These are phyloP conservation scores for Bombus balteatus DNA, from an alignment of 1,140 invertebrate genomes.

Conservation along the genomic window DNA sequence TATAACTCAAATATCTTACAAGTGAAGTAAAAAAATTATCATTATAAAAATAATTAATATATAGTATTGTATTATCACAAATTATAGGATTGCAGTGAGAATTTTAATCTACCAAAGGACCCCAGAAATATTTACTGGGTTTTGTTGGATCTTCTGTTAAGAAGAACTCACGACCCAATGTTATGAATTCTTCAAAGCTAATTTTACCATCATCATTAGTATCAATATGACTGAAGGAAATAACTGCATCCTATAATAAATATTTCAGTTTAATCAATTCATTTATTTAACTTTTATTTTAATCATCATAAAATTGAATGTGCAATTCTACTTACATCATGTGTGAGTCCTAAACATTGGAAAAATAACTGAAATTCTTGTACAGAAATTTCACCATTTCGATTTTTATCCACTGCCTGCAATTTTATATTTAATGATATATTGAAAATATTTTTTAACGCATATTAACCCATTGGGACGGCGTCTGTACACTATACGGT, in stretches of 20 bases:
- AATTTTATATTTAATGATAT: constrained; percentile 56
- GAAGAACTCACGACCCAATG: constrained; percentile 90
- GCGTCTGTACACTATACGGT: too few relatives aligned
- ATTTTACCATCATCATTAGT: constrained; percentile 90
- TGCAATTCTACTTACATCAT: constrained; percentile 83
- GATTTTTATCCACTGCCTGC: constrained; percentile 91
- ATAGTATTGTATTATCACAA: constrained; percentile 61
- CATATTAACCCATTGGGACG: background rate
- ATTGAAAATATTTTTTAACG: constrained; percentile 25
- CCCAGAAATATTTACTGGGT: constrained; percentile 93
- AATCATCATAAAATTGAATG: background rate
- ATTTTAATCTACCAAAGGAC: constrained; percentile 85
- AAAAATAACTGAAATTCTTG: constrained; percentile 93
- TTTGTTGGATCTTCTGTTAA: constrained; percentile 88
- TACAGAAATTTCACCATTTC: constrained; percentile 89
- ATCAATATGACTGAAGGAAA: constrained; percentile 90
- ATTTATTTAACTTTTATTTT: constrained; percentile 16
- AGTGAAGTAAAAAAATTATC: background rate
- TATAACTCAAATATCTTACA: constrained; percentile 2
- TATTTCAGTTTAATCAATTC: background rate
- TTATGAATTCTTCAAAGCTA: constrained; percentile 90
- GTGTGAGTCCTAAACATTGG: constrained; percentile 88
- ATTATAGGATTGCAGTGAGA: constrained; percentile 25
- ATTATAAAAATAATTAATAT: background rate
- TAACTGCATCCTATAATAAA: constrained; percentile 84